These are phyloP conservation scores for Bujurquina vittata DNA, from an alignment of 2,113 vertebrate species.

Conservation along the genomic window DNA sequence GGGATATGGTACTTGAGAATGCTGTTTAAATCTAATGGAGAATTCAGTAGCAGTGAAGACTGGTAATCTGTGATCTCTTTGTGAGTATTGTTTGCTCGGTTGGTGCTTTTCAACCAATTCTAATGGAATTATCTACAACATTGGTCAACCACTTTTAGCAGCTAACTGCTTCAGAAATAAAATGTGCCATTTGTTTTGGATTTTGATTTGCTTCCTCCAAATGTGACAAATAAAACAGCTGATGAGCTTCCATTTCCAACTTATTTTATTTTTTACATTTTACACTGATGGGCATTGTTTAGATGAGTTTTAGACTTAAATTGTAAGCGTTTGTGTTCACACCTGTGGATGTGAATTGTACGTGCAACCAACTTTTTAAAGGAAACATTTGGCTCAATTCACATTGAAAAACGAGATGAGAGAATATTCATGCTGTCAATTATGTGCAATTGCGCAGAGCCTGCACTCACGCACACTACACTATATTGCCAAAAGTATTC, in stretches of 20 bases:
- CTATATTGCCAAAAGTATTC: too few species aligned
- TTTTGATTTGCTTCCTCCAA: background rate
- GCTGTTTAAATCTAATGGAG: too few species aligned
- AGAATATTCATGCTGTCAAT: background rate
- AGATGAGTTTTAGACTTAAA: background rate
- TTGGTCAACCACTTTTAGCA: background rate
- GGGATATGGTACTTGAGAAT: background rate
- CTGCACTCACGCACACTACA: background rate
- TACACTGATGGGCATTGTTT: background rate
- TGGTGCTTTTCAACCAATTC: background rate
- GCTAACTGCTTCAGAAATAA: background rate
- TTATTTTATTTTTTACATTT: background rate
- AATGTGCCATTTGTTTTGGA: background rate
- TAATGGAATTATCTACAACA: background rate
- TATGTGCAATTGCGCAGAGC: rapidly evolving
- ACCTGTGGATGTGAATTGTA: background rate
- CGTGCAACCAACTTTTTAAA: too few species aligned
- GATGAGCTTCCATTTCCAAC: background rate
- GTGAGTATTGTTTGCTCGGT: background rate
- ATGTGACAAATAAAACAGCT: background rate
- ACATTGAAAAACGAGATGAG: background rate
- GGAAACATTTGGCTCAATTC: background rate
- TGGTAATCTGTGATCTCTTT: background rate
- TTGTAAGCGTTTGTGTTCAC: background rate
- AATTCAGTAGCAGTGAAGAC: too few species aligned